These are phyloP conservation scores for Yponomeuta cagnagella DNA, from an alignment of 2,888 invertebrate genomes.

Conservation along the genomic window DNA sequence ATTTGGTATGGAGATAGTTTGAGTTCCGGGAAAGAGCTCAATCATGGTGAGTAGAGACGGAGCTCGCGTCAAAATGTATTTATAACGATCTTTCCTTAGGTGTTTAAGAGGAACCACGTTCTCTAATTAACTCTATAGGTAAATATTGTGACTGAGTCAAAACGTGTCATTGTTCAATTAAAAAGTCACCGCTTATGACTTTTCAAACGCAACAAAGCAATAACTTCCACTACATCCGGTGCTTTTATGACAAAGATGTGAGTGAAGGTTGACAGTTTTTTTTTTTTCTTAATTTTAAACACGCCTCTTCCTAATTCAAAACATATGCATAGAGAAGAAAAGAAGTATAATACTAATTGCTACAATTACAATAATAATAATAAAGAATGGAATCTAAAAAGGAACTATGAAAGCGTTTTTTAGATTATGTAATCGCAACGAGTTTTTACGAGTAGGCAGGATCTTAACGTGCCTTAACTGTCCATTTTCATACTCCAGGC, in stretches of 20 bases:
- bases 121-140: background rate
- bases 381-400: no score
- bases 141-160: background rate
- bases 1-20: no score
- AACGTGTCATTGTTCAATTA: background rate
- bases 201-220: background rate
- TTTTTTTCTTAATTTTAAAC: background rate
- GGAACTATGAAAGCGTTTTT: no score
- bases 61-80: background rate
- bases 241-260: background rate
- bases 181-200: background rate
- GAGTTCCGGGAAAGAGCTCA: no score
- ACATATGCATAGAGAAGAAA: background rate
- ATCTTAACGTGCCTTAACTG: no score
- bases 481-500: no score
- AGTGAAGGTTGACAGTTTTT: background rate
- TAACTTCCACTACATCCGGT: background rate
- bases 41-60: no score
- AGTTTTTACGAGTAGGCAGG: no score
- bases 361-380: no score
- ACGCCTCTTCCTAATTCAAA: background rate
- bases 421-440: no score
- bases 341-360: background rate
- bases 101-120: background rate
- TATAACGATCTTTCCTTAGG: no score